These are phyloP conservation scores for Spea multiplicata DNA, from an alignment of 2,113 vertebrate species.

Conservation along the genomic window DNA sequence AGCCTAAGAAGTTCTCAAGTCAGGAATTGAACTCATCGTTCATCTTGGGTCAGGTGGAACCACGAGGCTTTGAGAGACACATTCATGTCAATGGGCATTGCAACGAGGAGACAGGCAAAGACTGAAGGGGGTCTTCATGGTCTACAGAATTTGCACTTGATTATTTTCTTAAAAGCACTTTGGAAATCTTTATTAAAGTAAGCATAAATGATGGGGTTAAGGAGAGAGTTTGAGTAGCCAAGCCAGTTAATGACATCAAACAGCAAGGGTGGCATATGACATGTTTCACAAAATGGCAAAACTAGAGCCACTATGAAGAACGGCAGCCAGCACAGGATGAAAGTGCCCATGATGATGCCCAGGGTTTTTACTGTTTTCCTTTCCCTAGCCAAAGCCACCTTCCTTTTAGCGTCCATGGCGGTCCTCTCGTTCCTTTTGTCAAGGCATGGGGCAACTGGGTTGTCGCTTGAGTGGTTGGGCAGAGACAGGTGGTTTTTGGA, in stretches of 20 bases:
- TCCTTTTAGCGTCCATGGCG: conserved; percentile 79
- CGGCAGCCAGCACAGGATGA: conserved; percentile 97
- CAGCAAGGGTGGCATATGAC: conserved; percentile 86
- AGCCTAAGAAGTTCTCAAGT: background rate
- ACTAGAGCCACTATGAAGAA: conserved; percentile 96
- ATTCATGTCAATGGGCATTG: conserved; percentile 12
- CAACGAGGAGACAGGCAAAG: conserved; percentile 7
- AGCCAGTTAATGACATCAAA: conserved; percentile 93
- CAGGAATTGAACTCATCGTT: background rate
- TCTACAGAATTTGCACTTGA: conserved; percentile 91
- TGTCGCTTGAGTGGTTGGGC: conserved; percentile 66
- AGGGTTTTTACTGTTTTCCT: conserved; percentile 94
- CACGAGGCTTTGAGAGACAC: conserved; percentile 1
- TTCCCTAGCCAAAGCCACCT: conserved; percentile 88
- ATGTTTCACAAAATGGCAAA: conserved; percentile 87
- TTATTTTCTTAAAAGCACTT: conserved; percentile 95
- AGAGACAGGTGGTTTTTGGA: conserved; percentile 82
- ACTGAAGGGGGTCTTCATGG: conserved; percentile 55
- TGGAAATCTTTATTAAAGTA: conserved; percentile 99
- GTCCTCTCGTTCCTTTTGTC: conserved; percentile 78
- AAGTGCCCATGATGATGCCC: conserved; percentile 97
- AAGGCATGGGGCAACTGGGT: conserved; percentile 60
- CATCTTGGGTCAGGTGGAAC: background rate
- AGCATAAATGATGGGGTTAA: conserved; percentile 96
- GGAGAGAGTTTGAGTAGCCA: conserved; percentile 95